Evolutionary conservation across 2,113 vertebrate genomes (phyloP).

Genomic region (Rafetus swinhoei): DNA sequence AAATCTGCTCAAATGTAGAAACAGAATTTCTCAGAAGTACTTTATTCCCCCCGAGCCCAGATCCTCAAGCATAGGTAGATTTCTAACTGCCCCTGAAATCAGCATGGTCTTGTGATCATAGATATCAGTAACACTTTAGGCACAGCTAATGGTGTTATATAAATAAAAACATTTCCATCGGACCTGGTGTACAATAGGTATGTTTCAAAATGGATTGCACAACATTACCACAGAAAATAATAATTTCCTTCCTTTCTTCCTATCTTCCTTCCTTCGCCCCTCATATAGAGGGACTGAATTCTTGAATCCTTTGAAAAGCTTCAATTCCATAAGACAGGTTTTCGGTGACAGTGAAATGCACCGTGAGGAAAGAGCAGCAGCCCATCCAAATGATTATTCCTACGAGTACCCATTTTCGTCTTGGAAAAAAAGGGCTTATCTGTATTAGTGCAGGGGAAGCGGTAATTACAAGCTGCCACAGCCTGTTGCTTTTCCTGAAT

Average conservation of each 20-base stretch:
- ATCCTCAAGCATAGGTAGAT: not conserved
- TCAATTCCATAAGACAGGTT: not conserved
- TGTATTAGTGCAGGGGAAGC: not conserved
- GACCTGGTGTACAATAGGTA: not conserved
- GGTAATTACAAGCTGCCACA: not conserved
- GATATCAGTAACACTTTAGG: not conserved
- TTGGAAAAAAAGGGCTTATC: not conserved
- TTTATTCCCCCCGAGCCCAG: not conserved
- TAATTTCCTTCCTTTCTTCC: not conserved
- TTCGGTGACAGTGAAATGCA: not conserved
- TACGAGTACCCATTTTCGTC: not conserved
- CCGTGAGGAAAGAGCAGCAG: not conserved
- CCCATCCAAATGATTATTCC: not conserved
- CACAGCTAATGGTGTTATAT: not conserved
- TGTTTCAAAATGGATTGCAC: not conserved
- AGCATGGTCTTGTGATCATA: not conserved
- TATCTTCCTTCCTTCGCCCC: not conserved
- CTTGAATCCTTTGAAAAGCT: not conserved
- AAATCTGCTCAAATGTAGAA: not conserved
- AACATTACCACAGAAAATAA: accelerated
- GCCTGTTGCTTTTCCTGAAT: not conserved
- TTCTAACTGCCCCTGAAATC: not conserved
- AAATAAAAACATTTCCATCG: not conserved
- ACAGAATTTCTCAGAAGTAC: not conserved
- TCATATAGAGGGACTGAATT: not conserved